These are phyloP conservation scores for Campylomormyrus numenius DNA, from an alignment of 2,113 vertebrate genomes.

Conservation along the genomic window DNA sequence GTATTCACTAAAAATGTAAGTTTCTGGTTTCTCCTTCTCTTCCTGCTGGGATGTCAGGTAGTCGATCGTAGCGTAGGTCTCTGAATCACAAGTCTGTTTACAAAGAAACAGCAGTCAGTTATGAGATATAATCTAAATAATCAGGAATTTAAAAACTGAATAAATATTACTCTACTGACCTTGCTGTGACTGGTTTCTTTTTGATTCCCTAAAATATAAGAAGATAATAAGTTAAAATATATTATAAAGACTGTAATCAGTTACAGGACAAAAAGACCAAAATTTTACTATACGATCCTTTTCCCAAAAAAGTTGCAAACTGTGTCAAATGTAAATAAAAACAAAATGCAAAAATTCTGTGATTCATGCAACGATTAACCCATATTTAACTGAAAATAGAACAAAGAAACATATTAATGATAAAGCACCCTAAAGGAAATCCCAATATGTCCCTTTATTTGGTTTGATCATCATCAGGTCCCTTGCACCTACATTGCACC, in stretches of 20 bases:
- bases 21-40: background rate
- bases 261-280: too few relatives aligned
- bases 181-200: background rate
- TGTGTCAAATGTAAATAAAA: too few relatives aligned
- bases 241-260: background rate
- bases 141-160: background rate
- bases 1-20: background rate
- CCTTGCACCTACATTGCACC: too few relatives aligned
- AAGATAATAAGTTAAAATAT: background rate
- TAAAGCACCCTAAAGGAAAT: too few relatives aligned
- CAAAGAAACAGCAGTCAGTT: background rate
- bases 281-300: too few relatives aligned
- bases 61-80: background rate
- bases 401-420: too few relatives aligned
- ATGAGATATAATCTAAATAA: background rate
- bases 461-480: too few relatives aligned
- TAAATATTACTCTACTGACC: background rate
- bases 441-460: too few relatives aligned
- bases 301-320: too few relatives aligned
- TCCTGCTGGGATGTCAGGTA: background rate
- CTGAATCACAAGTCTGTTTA: background rate
- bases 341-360: too few relatives aligned
- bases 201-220: background rate
- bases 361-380: too few relatives aligned
- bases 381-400: too few relatives aligned